phyloP scores from a whole-genome alignment of 2,888 invertebrate genomes.

The Cephus pygmeus region DNA sequence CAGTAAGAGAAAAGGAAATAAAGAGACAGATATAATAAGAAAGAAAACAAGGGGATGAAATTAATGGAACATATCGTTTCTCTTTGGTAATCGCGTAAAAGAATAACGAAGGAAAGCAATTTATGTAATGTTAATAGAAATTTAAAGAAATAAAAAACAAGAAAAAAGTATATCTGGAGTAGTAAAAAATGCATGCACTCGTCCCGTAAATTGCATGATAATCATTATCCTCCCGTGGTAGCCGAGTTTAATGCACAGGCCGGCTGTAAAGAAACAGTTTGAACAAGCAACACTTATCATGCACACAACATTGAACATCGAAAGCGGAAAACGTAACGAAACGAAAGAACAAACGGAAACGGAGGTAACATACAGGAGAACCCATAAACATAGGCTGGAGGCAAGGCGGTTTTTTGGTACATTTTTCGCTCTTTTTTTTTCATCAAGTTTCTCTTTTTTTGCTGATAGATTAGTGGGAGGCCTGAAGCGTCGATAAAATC shows the following conservation, averaged over 20 bases:
- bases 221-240: background rate
- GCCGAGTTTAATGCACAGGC: background rate
- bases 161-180: background rate
- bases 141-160: background rate
- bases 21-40: slow-evolving; percentile 19
- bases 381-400: slow-evolving; percentile 22
- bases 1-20: slow-evolving; percentile 16
- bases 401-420: slow-evolving; percentile 10
- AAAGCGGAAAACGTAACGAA: slow-evolving; percentile 44
- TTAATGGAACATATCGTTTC: slow-evolving; percentile 5
- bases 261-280: slow-evolving; percentile 26
- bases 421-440: background rate
- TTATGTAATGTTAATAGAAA: slow-evolving; percentile 5
- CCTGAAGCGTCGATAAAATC: slow-evolving; percentile 28
- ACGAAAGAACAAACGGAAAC: slow-evolving; percentile 33
- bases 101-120: background rate
- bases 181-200: background rate
- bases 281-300: slow-evolving; percentile 34
- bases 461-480: slow-evolving; percentile 21
- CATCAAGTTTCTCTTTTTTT: background rate
- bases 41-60: slow-evolving; percentile 20
- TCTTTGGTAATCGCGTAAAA: background rate
- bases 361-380: slow-evolving; percentile 12
- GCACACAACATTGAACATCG: slow-evolving; percentile 57
- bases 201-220: background rate